A percentile compares a stretch with the other conserved stretches of the same genome.
Evolutionary conservation across 2,888 invertebrate genomes (phyloP).

Genomic region (Cacoxenus indagator): DNA sequence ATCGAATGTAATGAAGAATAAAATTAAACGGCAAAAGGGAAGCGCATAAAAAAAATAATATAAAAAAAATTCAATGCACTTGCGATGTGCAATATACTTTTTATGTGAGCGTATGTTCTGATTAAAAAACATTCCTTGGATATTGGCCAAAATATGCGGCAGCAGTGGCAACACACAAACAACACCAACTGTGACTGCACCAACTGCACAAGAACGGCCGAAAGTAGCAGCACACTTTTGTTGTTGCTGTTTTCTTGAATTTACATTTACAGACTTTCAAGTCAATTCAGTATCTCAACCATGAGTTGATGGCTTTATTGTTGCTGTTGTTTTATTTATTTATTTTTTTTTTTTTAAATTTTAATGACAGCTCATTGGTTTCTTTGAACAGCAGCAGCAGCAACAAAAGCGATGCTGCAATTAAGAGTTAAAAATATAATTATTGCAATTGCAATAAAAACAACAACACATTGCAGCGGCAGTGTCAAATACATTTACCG

Average conservation of each 20-base stretch:
- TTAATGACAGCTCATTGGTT: constrained; percentile 68
- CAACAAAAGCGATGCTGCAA: constrained; percentile 56
- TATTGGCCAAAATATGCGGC: constrained; percentile 68
- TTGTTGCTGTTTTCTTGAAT: constrained; percentile 27
- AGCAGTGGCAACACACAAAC: constrained; percentile 26
- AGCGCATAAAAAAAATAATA: constrained; percentile 28
- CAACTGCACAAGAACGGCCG: constrained; percentile 2
- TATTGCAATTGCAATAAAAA: constrained; percentile 53
- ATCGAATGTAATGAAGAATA: constrained; percentile 47
- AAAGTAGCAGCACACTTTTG: not conserved
- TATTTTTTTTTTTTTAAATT: constrained; percentile 46
- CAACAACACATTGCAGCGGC: no score
- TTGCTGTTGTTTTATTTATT: constrained; percentile 43
- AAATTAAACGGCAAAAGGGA: constrained; percentile 26
- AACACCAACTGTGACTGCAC: not conserved
- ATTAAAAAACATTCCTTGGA: constrained; percentile 68
- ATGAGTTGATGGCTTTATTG: constrained; percentile 19
- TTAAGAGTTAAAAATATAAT: constrained; percentile 68
- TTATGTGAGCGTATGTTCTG: constrained; percentile 62
- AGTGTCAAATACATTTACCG: constrained; percentile 33
- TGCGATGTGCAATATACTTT: constrained; percentile 38
- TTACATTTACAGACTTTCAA: constrained; percentile 49
- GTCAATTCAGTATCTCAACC: not conserved
- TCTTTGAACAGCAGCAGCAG: constrained; percentile 50
- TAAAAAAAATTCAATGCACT: not conserved